Conservation (phyloP, 2,113 vertebrate species). For the Oncorhynchus mykiss region DNA sequence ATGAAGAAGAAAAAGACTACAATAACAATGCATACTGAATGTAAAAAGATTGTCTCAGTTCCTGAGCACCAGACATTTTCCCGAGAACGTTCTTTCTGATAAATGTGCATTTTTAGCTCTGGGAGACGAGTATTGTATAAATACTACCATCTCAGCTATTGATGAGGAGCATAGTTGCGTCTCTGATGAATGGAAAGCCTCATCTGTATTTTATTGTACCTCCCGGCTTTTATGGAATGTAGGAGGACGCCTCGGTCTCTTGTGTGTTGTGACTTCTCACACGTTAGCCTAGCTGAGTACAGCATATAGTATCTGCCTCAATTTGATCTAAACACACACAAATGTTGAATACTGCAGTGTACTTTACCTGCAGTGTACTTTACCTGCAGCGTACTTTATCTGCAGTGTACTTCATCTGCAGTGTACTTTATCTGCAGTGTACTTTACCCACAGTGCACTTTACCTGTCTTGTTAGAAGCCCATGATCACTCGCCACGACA, state of each 20-base stretch:
- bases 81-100: slow-evolving; percentile 25
- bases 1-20: slow-evolving; percentile 11
- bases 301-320: slow-evolving; percentile 11
- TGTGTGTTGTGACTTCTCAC: slow-evolving; percentile 77
- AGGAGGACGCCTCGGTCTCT: not conserved
- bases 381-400: too few relatives aligned
- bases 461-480: not conserved
- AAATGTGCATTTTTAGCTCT: slow-evolving; percentile 20
- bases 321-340: not conserved
- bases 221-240: not conserved
- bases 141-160: slow-evolving; percentile 33
- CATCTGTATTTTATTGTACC: slow-evolving; percentile 84
- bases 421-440: not conserved
- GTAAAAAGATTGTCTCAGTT: not conserved
- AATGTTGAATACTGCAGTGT: not conserved
- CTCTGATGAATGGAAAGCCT: slow-evolving; percentile 83
- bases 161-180: slow-evolving; percentile 54
- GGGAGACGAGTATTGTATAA: slow-evolving; percentile 4
- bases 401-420: too few relatives aligned
- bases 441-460: not conserved
- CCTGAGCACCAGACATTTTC: slow-evolving; percentile 25
- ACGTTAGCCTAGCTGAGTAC: not conserved
- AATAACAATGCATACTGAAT: slow-evolving; percentile 10
- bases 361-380: too few relatives aligned
- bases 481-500: not conserved